Evolutionary conservation across 2,888 invertebrate species (phyloP), one percentile per base, ranked within the genome.

Genomic region (Amblyteles armatorius): DNA sequence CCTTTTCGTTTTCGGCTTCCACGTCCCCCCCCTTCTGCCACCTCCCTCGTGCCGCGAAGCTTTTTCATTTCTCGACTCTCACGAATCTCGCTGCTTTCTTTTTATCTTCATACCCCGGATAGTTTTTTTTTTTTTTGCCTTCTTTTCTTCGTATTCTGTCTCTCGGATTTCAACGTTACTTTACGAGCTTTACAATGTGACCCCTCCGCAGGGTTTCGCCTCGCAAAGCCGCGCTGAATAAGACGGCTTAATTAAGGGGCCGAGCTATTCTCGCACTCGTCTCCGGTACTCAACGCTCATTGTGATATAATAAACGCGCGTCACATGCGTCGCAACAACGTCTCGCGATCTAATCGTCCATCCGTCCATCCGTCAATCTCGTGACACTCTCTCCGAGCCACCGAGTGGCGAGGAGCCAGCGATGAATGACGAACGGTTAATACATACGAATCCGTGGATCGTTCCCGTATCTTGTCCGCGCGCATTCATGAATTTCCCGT

Each of bases 211-310:
- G 63, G 22, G 67, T 69, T 44, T 69, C 69, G 16, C 26, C 22
- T 22, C n/a, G 55, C 40, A 26, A 69, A 81, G 68, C 33, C 52
- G 50, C 29, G 33, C 19, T 68, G 52, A 72, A 74, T 22, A 71
- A 71, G 57, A 84, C 50, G 74, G 65, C 65, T 84, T 79, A 81
- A 84, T 84, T 82, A 82, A 69, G 44, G 33, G 36, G 55, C 57
- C 69, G 57, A 11, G 69, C 22, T 16, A 67, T 69, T 52, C 78
- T 13, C 22, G 67, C 73, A 78, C 67, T 80, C 71, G 77, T 80
- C 71, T 22, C 67, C 40, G 52, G 29, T 40, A 48, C 67, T 78
- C 63, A 22, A 55, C 52, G 29, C 26, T 33, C 65, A 26, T 55
- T 67, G 73, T 77, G 57, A 80, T 67, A 55, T 57, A 69, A 63